A percentile compares a stretch with the other conserved stretches of the same genome.
Evolutionary conservation across 2,113 vertebrate species (phyloP).

Genomic region (Rafetus swinhoei): DNA sequence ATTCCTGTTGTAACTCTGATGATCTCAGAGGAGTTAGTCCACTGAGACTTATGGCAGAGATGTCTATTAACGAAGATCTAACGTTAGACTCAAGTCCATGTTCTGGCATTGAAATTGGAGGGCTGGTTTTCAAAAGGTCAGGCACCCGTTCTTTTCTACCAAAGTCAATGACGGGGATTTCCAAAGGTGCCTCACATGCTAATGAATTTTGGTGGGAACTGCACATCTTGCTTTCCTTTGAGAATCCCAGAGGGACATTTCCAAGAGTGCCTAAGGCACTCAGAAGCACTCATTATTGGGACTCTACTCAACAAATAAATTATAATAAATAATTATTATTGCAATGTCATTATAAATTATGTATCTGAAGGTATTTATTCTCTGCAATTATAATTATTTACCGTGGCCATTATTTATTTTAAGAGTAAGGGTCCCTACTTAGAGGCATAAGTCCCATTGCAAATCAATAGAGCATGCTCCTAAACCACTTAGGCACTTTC

Average conservation of each 20-base stretch:
- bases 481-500: background rate
- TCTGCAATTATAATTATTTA: too few species aligned
- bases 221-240: background rate
- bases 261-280: background rate
- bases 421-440: too few species aligned
- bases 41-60: background rate
- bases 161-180: background rate
- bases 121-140: background rate
- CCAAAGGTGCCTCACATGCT: background rate
- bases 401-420: too few species aligned
- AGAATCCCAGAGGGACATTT: background rate
- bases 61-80: background rate
- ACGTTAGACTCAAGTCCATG: background rate
- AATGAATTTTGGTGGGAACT: background rate
- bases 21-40: background rate
- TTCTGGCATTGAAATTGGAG: background rate
- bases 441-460: background rate
- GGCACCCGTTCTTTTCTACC: background rate
- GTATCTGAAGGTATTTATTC: too few species aligned
- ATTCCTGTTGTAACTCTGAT: background rate
- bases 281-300: too few species aligned
- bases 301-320: too few species aligned
- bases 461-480: background rate
- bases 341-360: too few species aligned
- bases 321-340: too few species aligned